Percentiles rank a stretch among this genome's conserved stretches.
Evolutionary conservation across 2,888 invertebrate species (phyloP).

Genomic region (Ferdinandea cuprea): DNA sequence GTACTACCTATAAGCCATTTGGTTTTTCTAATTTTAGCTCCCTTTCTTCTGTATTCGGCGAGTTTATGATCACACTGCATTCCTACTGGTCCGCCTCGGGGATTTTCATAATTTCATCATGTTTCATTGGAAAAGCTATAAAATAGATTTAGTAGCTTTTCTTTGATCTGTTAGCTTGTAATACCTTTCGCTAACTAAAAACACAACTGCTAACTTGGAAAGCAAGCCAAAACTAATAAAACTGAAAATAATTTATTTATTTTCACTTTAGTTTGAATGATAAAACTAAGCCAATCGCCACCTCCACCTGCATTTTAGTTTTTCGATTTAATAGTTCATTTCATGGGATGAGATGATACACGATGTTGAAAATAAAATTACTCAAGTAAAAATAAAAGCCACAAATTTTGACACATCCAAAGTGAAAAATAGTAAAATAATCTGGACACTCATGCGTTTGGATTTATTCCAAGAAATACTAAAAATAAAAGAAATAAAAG

Average conservation of each 20-base stretch:
- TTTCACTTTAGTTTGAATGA: conserved; percentile 3
- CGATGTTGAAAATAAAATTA: conserved; percentile 28
- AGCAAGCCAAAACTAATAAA: neutral
- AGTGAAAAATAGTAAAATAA: neutral
- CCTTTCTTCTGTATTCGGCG: no score
- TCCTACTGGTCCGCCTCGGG: no score
- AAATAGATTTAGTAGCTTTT: no score
- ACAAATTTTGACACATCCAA: conserved; percentile 26
- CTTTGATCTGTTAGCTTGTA: no score
- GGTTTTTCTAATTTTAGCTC: no score
- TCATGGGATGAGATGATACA: conserved; percentile 41
- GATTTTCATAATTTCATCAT: no score
- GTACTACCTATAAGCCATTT: no score
- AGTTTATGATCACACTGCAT: no score
- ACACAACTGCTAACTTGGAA: neutral
- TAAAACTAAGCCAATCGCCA: conserved; percentile 16
- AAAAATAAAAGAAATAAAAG: conserved; percentile 2
- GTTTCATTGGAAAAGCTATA: no score
- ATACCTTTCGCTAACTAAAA: no score
- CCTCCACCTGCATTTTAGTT: neutral
- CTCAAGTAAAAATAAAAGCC: conserved; percentile 12
- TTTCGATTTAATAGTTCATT: conserved; percentile 28
- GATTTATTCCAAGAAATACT: conserved; percentile 42
- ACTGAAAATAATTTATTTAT: neutral
- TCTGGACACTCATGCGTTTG: conserved; percentile 42